Percentiles rank a stretch among this genome's conserved stretches.
phyloP scores from a whole-genome alignment of 2,797 vertebrate genomes.

The Darevskia nairensis region DNA sequence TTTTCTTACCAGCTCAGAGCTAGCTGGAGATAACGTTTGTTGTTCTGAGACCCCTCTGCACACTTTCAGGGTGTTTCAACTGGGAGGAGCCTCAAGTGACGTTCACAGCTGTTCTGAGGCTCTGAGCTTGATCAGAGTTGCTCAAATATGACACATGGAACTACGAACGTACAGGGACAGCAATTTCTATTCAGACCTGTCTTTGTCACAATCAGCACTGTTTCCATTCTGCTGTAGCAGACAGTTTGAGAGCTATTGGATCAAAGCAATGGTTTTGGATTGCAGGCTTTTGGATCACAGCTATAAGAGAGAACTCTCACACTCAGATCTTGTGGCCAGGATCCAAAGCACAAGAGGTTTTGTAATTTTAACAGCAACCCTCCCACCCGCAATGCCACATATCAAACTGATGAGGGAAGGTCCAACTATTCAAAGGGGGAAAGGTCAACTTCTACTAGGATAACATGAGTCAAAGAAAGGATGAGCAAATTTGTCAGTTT shows the following conservation, averaged over 20 bases:
- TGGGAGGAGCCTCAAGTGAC: not conserved
- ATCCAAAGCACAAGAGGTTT: not conserved
- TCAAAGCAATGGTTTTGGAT: not conserved
- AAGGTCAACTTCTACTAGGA: not conserved
- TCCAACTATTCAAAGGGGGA: not conserved
- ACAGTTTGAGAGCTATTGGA: not conserved
- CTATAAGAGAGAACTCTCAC: not conserved
- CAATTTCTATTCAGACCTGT: no score
- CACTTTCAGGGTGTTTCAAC: not conserved
- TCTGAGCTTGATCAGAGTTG: not conserved
- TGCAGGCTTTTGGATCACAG: not conserved
- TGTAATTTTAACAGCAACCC: not conserved
- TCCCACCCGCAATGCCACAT: not conserved
- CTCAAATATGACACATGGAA: not conserved
- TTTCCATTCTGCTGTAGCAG: not conserved
- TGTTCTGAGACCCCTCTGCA: not conserved
- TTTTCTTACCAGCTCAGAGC: not conserved
- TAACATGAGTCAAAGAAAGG: not conserved
- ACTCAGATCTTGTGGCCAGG: not conserved
- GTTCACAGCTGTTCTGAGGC: not conserved
- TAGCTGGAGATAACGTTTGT: not conserved
- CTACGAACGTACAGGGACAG: no score
- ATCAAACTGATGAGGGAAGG: not conserved
- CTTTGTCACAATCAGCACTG: not conserved
- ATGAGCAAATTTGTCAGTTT: not conserved